These are phyloP conservation scores for Alaudala cheleensis DNA, from an alignment of 2,113 vertebrate genomes.

Conservation along the genomic window DNA sequence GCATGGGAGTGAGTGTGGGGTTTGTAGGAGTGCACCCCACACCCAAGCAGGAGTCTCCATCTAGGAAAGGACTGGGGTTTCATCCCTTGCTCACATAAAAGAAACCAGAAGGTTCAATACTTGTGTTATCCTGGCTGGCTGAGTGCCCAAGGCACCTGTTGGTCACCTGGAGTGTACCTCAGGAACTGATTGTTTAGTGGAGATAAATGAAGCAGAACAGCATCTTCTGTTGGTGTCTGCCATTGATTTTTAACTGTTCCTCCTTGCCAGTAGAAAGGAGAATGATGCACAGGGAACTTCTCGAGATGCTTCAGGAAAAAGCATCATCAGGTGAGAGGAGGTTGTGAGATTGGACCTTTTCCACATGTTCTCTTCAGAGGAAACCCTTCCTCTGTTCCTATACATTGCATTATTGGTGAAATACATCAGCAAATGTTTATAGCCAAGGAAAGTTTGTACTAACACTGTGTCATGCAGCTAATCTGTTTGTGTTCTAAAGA, in stretches of 20 bases:
- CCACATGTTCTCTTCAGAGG: background rate
- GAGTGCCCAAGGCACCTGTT: too few species aligned
- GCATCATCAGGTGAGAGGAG: background rate
- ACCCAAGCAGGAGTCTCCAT: too few species aligned
- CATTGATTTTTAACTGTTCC: background rate
- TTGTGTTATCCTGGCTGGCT: too few species aligned
- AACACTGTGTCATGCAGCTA: slow-evolving; percentile 70
- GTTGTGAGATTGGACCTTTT: background rate
- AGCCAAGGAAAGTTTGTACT: slow-evolving; percentile 65
- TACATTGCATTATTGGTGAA: slow-evolving; percentile 51
- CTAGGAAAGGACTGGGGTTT: too few species aligned
- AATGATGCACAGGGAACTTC: background rate
- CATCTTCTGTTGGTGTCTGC: background rate
- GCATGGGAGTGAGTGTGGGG: too few species aligned
- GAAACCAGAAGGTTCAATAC: too few species aligned
- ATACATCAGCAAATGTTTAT: slow-evolving; percentile 69
- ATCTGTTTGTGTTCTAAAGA: slow-evolving; percentile 67
- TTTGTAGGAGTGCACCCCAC: too few species aligned
- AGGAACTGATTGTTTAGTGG: background rate
- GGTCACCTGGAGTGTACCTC: too few species aligned
- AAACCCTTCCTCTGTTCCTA: slow-evolving; percentile 39
- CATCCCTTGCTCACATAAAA: too few species aligned
- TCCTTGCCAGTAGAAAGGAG: background rate
- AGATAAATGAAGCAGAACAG: background rate
- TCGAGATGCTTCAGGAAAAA: background rate